Conservation (phyloP, 2,113 vertebrate species). For the Martes martes region DNA sequence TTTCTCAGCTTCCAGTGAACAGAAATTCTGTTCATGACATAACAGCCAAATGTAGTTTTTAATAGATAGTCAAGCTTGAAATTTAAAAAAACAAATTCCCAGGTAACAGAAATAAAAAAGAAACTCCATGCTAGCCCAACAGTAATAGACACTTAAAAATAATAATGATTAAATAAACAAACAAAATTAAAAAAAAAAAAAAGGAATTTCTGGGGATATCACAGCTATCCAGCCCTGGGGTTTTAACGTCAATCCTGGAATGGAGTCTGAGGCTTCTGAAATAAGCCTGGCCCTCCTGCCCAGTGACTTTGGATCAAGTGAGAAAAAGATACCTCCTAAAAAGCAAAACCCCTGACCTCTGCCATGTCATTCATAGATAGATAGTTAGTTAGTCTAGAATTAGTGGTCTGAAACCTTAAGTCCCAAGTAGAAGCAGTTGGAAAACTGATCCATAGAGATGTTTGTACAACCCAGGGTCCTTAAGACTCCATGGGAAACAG, state of each 20-base stretch:
- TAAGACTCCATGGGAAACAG: neutral
- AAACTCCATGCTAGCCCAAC: neutral
- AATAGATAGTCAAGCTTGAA: neutral
- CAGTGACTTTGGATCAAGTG: neutral
- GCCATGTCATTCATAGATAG: neutral
- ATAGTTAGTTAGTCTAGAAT: neutral
- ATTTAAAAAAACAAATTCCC: neutral
- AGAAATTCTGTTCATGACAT: neutral
- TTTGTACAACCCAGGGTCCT: neutral
- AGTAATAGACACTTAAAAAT: neutral
- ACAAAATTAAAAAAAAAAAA: neutral
- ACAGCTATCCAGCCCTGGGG: neutral
- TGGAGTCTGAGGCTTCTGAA: neutral
- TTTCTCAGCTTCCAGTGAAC: neutral
- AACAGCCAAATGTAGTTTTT: neutral
- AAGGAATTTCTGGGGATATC: neutral
- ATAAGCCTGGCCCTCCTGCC: neutral
- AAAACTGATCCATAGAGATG: neutral
- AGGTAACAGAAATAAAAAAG: neutral
- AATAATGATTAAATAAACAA: neutral
- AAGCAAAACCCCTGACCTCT: neutral
- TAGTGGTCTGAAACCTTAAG: neutral
- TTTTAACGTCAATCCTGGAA: neutral
- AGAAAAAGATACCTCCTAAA: neutral
- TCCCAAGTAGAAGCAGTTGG: neutral